Conservation (phyloP, 2,888 invertebrate species). For the Lydus trimaculatus region DNA sequence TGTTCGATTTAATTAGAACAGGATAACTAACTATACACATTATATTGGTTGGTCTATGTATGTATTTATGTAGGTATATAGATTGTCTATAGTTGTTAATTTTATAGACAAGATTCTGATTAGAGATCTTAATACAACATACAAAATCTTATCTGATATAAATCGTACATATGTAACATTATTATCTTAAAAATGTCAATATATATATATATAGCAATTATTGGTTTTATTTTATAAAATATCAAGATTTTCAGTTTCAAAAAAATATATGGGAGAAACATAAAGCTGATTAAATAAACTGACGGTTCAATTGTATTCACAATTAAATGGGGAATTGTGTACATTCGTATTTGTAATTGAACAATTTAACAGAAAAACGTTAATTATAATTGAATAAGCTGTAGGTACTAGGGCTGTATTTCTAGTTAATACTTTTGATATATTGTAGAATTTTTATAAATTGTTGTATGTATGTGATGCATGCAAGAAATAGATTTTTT, state of each 20-base stretch:
- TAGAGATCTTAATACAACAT: constrained; percentile 40
- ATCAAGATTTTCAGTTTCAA: constrained; percentile 43
- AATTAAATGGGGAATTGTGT: constrained; percentile 42
- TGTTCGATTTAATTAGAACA: constrained; percentile 11
- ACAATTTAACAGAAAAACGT: constrained; percentile 38
- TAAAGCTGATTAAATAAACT: constrained; percentile 51
- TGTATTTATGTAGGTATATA: constrained; percentile 25
- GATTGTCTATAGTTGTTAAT: constrained; percentile 26
- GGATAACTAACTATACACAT: constrained; percentile 7
- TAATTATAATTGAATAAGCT: constrained; percentile 29
- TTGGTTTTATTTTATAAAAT: constrained; percentile 43
- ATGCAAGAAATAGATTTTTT: too few species aligned
- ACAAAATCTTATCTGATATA: constrained; percentile 20
- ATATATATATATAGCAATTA: neutral
- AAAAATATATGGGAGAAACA: constrained; percentile 18
- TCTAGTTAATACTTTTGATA: neutral
- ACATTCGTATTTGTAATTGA: constrained; percentile 45
- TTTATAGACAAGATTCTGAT: constrained; percentile 37
- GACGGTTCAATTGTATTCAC: constrained; percentile 54
- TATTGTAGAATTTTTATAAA: neutral
- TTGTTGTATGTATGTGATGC: too few species aligned
- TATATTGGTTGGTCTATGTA: neutral
- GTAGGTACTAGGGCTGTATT: too few species aligned
- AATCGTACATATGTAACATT: neutral
- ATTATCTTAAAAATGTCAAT: neutral